phyloP scores from a whole-genome alignment of 2,888 invertebrate species.

The Molorchus minor region DNA sequence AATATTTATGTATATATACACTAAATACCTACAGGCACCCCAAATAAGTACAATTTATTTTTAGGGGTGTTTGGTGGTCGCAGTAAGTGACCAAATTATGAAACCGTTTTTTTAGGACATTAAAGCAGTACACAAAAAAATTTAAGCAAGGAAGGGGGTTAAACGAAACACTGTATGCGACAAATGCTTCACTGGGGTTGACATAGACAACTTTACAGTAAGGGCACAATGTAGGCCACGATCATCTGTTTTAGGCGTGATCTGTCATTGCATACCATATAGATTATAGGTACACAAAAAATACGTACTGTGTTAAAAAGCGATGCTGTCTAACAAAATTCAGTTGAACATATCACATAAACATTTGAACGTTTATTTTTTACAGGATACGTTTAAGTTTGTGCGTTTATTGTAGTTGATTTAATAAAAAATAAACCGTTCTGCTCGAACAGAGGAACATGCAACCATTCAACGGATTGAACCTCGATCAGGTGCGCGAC shows the following conservation, averaged over 20 bases:
- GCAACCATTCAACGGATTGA: constrained; percentile 32
- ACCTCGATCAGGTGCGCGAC: constrained; percentile 52
- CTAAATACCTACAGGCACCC: too few species aligned
- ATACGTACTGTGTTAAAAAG: constrained; percentile 30
- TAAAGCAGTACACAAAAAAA: too few species aligned
- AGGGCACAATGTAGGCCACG: constrained; percentile 29
- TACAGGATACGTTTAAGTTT: constrained; percentile 36
- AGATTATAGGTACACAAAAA: not conserved
- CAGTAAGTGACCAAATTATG: too few species aligned
- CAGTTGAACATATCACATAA: constrained; percentile 29
- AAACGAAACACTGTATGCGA: too few species aligned
- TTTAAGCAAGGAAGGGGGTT: too few species aligned
- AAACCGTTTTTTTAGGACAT: too few species aligned
- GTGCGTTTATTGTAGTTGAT: constrained; percentile 28
- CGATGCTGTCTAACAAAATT: constrained; percentile 20
- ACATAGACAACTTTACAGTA: constrained; percentile 16
- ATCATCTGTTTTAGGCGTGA: constrained; percentile 34
- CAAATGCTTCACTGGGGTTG: constrained; percentile 11
- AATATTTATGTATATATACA: too few species aligned
- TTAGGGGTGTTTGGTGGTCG: too few species aligned
- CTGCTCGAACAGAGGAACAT: constrained; percentile 34
- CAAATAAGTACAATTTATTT: too few species aligned
- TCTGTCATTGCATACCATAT: constrained; percentile 12
- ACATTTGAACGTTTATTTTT: constrained; percentile 20
- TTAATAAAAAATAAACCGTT: constrained; percentile 15